A percentile compares a stretch with the other conserved stretches of the same genome.
These are phyloP conservation scores for Beris chalybata DNA, from an alignment of 2,888 invertebrate species.

Conservation along the genomic window DNA sequence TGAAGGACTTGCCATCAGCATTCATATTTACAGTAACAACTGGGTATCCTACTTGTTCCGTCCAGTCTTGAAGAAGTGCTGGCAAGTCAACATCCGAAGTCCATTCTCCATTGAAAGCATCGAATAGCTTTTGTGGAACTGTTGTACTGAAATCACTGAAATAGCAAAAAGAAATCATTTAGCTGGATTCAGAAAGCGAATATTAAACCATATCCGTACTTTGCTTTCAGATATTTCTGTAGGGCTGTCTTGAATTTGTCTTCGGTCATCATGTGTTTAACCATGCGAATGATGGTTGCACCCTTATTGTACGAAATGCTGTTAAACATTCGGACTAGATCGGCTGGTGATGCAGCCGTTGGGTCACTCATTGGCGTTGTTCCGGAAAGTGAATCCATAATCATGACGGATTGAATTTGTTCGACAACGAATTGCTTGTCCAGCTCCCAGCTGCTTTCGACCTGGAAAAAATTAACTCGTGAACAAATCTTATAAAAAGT, in stretches of 20 bases:
- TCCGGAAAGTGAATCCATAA: constrained; percentile 61
- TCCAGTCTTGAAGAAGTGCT: constrained; percentile 62
- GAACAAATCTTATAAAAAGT: too few relatives aligned
- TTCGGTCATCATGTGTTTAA: constrained; percentile 64
- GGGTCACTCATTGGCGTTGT: constrained; percentile 64
- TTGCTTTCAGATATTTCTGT: constrained; percentile 58
- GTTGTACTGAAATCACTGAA: constrained; percentile 17
- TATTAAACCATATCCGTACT: not conserved
- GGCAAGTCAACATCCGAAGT: constrained; percentile 45
- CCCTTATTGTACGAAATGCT: constrained; percentile 72
- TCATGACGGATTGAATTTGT: constrained; percentile 67
- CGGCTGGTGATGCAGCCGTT: constrained; percentile 60
- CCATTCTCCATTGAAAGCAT: constrained; percentile 53
- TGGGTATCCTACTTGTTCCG: constrained; percentile 67
- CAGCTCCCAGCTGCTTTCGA: constrained; percentile 66
- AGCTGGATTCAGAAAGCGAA: not conserved
- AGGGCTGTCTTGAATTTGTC: constrained; percentile 61
- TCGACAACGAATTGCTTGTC: constrained; percentile 71
- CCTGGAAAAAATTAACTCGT: constrained; percentile 55
- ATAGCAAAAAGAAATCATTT: not conserved
- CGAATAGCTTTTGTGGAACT: constrained; percentile 11
- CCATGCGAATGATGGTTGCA: constrained; percentile 68
- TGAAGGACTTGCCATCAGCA: constrained; percentile 31
- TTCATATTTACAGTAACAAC: constrained; percentile 58
- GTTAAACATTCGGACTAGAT: constrained; percentile 67